These are phyloP conservation scores for Corynorhinus townsendii DNA, from an alignment of 2,113 vertebrate genomes.

Conservation along the genomic window DNA sequence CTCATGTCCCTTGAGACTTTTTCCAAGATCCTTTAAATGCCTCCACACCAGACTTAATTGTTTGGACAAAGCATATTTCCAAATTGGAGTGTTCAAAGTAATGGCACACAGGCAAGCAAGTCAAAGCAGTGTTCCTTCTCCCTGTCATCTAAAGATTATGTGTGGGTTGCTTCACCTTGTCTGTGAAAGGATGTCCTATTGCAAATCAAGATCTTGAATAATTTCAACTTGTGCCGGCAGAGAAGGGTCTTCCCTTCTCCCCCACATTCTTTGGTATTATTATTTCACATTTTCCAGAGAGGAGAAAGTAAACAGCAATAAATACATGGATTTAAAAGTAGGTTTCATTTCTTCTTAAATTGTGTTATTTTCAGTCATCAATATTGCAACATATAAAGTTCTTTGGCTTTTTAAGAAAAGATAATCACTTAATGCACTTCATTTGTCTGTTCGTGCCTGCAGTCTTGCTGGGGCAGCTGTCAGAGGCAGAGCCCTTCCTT, in stretches of 20 bases:
- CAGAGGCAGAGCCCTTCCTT: constrained; percentile 31
- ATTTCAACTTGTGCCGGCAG: background rate
- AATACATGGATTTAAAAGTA: background rate
- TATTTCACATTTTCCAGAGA: background rate
- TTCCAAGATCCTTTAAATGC: background rate
- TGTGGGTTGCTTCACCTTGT: background rate
- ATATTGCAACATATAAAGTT: constrained; percentile 19
- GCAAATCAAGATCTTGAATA: background rate
- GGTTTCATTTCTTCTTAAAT: constrained; percentile 33
- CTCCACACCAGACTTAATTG: background rate
- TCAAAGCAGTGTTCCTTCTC: background rate
- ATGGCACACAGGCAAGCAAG: background rate
- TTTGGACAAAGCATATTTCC: background rate
- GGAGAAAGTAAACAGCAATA: background rate
- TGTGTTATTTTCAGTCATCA: constrained; percentile 44
- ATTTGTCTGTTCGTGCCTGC: constrained; percentile 18
- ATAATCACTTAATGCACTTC: constrained; percentile 43
- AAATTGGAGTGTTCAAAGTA: background rate
- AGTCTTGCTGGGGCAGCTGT: constrained; percentile 54
- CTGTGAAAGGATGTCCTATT: background rate
- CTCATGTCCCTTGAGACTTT: background rate
- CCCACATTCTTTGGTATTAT: background rate
- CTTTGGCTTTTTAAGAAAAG: constrained; percentile 26
- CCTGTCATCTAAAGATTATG: background rate
- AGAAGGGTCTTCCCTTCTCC: background rate